These are phyloP conservation scores for Drosophila sp. DNA, from an alignment of 1,140 invertebrate species.

Conservation along the genomic window DNA sequence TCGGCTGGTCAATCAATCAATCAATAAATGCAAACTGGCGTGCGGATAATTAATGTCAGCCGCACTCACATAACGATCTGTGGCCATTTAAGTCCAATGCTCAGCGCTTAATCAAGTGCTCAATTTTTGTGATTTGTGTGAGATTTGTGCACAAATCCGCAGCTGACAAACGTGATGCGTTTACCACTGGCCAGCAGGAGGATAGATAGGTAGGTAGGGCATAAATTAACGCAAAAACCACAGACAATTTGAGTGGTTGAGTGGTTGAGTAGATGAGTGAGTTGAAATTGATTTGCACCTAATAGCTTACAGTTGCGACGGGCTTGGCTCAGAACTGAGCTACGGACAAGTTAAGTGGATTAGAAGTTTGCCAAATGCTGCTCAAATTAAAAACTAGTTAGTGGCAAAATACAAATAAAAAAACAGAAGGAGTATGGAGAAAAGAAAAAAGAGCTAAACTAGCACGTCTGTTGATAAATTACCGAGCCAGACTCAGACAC, in stretches of 20 bases:
- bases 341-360: constrained; percentile 58
- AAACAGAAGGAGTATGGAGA: constrained; percentile 2
- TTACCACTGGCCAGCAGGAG: background rate
- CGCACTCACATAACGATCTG: constrained; percentile 22
- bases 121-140: constrained; percentile 53
- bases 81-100: constrained; percentile 38
- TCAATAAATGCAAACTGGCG: constrained; percentile 23
- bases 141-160: constrained; percentile 42
- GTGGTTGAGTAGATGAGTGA: constrained; percentile 14
- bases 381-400: constrained; percentile 65
- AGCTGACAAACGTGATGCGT: constrained; percentile 39
- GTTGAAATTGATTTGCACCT: constrained; percentile 44
- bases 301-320: constrained; percentile 28
- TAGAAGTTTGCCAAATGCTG: constrained; percentile 49
- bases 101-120: constrained; percentile 47
- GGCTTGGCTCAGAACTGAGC: constrained; percentile 11
- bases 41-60: constrained; percentile 42
- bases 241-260: constrained; percentile 12
- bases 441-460: constrained; percentile 37
- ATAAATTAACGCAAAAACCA: constrained; percentile 48
- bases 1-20: constrained; percentile 39
- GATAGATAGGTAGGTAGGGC: constrained; percentile 14
- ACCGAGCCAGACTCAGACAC: constrained; percentile 19
- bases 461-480: constrained; percentile 48
- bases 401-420: constrained; percentile 1